Evolutionary conservation across 2,888 invertebrate species (phyloP), one percentile per base, ranked within the genome.

Genomic region (Eudasyphora cyanicolor): DNA sequence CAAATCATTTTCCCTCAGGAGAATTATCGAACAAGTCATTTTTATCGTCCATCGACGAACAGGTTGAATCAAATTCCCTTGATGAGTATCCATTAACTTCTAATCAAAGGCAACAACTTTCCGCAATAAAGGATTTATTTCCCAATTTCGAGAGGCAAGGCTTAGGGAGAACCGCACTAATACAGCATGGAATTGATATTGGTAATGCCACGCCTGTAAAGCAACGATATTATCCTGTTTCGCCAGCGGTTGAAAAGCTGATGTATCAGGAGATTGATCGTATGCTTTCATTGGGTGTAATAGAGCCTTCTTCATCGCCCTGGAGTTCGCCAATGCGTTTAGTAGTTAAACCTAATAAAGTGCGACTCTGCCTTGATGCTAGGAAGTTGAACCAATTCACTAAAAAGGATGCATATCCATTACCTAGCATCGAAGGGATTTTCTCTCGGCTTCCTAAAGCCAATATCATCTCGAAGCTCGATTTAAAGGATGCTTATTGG

Each of bases 241-340:
- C 71, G 6, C 83, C 86, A 0, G 79, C 76, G 2, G 75, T 83
- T 1, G 82, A 85, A 42, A 77, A 70, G 12, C 19, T 79, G 21
- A 64, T 87, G 67, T 84, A 80, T 45, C 29, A 62, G 3, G 89
- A 90, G 75, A 85, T 90, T 0, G 89, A 38, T 12, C 2, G 60
- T 2, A 60, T 60, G 60, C 27, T 60, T 4, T 1, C 8, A 4
- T 24, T 60, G 7, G 29, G 29, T 1, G 60, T 60, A 3, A 60
- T 60, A 3, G 60, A 60, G 14, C 60, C 60, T 2, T 27, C 27
- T 2, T 10, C 12, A 24, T 27, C 27, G 1, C 60, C 60, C 3
- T 60, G 60, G 60, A 60, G 60, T 27, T 60, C 60, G 8, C 60
- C 60, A 7, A 57, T 79, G 57, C 24, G 73, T 2, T 12, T 75